Evolutionary conservation across 2,797 vertebrate species (phyloP), one percentile per base, ranked within the genome.

Genomic region (Hoplostethus atlanticus): DNA sequence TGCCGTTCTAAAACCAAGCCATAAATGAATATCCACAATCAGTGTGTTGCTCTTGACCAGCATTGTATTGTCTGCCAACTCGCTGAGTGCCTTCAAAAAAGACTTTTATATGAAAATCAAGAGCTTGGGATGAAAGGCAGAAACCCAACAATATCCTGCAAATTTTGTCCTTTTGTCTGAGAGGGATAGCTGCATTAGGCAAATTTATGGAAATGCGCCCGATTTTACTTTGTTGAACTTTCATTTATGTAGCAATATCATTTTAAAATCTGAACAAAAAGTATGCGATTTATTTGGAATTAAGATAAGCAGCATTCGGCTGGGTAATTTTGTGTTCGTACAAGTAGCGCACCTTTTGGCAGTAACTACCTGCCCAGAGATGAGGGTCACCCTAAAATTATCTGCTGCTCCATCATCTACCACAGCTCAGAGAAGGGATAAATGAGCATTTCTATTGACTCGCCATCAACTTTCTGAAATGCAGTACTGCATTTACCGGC

Each of bases 51-150:
- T 86, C 88, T 87, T 73, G 77, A 88, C 80, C 74, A 87, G 80
- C 86, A 87, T 87, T 84, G 84, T 81, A 81, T 84, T 88, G 86
- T 90, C 84, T 89, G 79, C 85, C 88, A 90, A 89, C 87, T 91
- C 86, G 87, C 85, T 69, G 86, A 94, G 94, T 92, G 90, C 84
- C 77, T 89, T 91, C 76, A 89, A 83, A 92, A 89, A 92, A 93
- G 79, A 94, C 92, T 94, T 94, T 95, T 92, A 93, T 94, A 91
- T 95, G 91, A 95, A 94, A 95, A 95, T 94, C 87, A 94, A 91
- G 84, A 87, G 86, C 81, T 76, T 70, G 68, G 89, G 93, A 94
- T 94, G 92, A 95, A 95, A 94, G 92, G 87, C 84, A 83, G 85
- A 74, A 82, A 88, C 57, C 58, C 85, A 92, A 90, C 91, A 93